phyloP scores from a whole-genome alignment of 2,113 vertebrate genomes.

The Piaya cayana region DNA sequence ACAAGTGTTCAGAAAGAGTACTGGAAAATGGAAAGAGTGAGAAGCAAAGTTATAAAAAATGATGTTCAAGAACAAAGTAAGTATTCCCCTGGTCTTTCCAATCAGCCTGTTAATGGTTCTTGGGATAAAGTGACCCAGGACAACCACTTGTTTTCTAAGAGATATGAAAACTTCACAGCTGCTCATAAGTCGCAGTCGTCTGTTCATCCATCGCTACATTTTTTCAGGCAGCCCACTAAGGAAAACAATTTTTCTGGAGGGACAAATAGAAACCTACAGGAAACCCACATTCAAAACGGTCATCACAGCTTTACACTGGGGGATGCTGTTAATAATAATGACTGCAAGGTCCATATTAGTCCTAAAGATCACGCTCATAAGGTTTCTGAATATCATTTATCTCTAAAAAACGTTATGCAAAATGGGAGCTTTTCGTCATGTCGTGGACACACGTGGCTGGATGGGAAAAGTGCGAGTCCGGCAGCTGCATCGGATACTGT shows the following conservation, averaged over 20 bases:
- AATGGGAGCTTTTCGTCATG: neutral
- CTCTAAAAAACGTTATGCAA: neutral
- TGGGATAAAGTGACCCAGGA: constrained; percentile 54
- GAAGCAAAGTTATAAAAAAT: constrained; percentile 11
- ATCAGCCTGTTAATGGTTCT: neutral
- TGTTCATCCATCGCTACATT: neutral
- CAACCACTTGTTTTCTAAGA: constrained; percentile 26
- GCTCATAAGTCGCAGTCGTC: neutral
- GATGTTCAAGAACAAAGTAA: neutral
- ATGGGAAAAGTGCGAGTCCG: neutral
- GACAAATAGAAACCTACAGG: neutral
- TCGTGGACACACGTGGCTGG: neutral
- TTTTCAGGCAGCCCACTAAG: constrained; percentile 50
- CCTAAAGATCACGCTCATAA: neutral
- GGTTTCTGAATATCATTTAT: neutral
- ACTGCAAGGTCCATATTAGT: neutral
- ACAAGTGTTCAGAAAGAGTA: neutral
- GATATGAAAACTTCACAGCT: constrained; percentile 28
- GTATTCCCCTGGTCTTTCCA: neutral
- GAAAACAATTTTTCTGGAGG: constrained; percentile 14
- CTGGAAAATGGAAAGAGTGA: constrained; percentile 13
- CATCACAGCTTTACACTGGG: neutral
- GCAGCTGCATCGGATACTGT: neutral
- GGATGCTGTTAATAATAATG: neutral
- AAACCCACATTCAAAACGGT: neutral